phyloP scores from a whole-genome alignment of 2,113 vertebrate genomes.

The Microcebus tavaratra region DNA sequence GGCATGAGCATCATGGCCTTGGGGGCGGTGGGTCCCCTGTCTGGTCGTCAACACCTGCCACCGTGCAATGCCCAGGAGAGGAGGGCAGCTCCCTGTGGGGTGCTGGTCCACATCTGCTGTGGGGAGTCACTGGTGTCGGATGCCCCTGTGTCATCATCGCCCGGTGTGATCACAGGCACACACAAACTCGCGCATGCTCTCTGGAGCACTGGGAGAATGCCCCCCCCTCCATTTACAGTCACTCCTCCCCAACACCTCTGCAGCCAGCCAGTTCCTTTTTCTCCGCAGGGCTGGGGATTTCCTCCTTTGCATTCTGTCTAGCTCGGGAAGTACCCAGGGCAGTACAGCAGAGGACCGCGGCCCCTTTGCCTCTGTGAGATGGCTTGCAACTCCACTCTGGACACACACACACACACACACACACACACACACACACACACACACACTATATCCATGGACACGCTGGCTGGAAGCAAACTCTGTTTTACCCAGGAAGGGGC shows the following conservation, averaged over 20 bases:
- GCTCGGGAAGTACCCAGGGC: slow-evolving; percentile 57
- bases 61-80: rapidly evolving
- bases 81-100: not conserved
- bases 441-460: not conserved
- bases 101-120: not conserved
- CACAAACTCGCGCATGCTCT: too few relatives aligned
- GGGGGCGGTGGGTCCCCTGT: not conserved
- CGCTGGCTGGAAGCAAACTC: not conserved
- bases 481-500: not conserved
- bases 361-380: not conserved
- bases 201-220: not conserved
- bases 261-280: slow-evolving; percentile 39
- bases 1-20: not conserved
- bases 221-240: not conserved
- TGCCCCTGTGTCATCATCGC: rapidly evolving
- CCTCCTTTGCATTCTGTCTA: not conserved
- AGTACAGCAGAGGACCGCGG: not conserved
- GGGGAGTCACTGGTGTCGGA: not conserved
- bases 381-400: not conserved
- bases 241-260: not conserved
- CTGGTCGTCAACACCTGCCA: rapidly evolving
- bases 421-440: not conserved
- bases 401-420: not conserved
- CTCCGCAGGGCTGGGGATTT: slow-evolving; percentile 38
- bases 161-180: not conserved